These are phyloP conservation scores for Agrotis segetum DNA, from an alignment of 2,888 invertebrate genomes.

Conservation along the genomic window DNA sequence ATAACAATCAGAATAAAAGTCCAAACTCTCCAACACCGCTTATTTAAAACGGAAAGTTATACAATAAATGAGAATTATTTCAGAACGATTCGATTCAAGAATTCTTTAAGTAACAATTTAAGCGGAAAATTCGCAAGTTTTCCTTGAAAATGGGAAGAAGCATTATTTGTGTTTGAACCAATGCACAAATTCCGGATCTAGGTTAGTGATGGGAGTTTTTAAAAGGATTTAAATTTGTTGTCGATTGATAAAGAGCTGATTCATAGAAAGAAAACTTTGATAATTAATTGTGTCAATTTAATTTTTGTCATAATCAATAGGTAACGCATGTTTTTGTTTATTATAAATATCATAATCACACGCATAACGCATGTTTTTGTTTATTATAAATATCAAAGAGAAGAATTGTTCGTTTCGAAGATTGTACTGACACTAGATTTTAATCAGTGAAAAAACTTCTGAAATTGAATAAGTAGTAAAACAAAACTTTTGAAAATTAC, in stretches of 20 bases:
- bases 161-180: conserved; percentile 70
- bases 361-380: no score
- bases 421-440: no score
- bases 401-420: no score
- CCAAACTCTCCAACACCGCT: conserved; percentile 28
- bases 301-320: no score
- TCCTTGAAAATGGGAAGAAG: conserved; percentile 52
- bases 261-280: neutral
- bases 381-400: no score
- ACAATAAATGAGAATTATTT: conserved; percentile 58
- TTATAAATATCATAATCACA: no score
- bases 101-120: conserved; percentile 61
- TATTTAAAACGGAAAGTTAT: conserved; percentile 46
- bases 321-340: no score
- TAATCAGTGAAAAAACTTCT: no score
- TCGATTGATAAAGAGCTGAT: no score
- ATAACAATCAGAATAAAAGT: conserved; percentile 23
- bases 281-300: neutral
- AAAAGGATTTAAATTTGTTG: neutral
- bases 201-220: conserved; percentile 36
- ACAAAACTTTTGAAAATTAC: no score
- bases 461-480: no score
- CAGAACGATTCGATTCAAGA: conserved; percentile 54
- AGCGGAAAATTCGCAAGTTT: conserved; percentile 65
- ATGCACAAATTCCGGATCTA: conserved; percentile 70